Evolutionary conservation across 2,797 vertebrate species (phyloP).

Genomic region (Lophotriccus pileatus): DNA sequence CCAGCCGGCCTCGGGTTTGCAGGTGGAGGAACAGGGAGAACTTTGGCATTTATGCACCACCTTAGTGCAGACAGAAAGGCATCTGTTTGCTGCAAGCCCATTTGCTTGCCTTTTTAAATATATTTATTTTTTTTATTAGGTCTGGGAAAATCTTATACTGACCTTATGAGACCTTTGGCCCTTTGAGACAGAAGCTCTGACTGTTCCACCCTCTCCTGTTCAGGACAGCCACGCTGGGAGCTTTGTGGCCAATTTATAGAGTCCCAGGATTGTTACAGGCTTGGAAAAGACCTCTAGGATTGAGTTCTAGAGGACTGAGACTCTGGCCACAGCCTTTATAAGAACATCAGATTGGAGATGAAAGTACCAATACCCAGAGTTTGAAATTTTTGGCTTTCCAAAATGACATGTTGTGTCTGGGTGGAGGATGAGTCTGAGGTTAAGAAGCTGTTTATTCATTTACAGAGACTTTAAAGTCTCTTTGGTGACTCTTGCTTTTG

Average conservation of each 20-base stretch:
- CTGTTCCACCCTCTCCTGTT: rapidly evolving
- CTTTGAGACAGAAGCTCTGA: background rate
- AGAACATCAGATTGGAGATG: background rate
- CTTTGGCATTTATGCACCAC: too few species aligned
- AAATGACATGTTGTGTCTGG: background rate
- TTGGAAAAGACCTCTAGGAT: background rate
- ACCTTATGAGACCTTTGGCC: background rate
- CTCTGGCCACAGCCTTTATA: background rate
- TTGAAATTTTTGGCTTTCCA: background rate
- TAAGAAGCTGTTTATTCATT: background rate
- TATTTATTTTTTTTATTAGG: background rate
- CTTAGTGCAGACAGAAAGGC: background rate
- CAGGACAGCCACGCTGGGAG: rapidly evolving
- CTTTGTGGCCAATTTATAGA: background rate
- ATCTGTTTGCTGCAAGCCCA: background rate
- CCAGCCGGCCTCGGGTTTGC: background rate
- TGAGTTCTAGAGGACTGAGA: background rate
- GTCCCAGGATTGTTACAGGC: background rate
- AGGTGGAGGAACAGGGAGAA: background rate
- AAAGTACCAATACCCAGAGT: background rate
- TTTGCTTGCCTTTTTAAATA: background rate
- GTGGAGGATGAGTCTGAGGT: background rate
- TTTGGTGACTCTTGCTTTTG: background rate
- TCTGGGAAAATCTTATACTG: background rate
- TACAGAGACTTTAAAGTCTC: background rate